Base-by-base conservation (phyloP, 2,113 vertebrate species). In the Apteryx mantelli region DNA sequence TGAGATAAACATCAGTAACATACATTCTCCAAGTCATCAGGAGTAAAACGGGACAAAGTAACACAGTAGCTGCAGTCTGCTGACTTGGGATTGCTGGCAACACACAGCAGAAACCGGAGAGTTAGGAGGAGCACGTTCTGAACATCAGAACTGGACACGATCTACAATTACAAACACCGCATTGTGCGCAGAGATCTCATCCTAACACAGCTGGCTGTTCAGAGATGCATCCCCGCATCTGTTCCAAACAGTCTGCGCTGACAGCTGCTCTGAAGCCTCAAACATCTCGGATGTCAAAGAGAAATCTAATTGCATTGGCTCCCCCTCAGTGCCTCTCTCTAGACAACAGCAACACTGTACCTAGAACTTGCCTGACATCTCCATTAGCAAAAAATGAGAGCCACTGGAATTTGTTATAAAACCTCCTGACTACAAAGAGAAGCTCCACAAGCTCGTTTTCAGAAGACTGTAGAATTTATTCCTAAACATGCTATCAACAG, bases 231-330 rank as follows among this genome's bases (percentile, higher is more conserved):
- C n/a, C 42, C 85, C 77, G 53, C 88, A 68, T 64, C 95, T 96
- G 88, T 42, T 95, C 42, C 90, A 44, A n/a, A 26, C 89, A 88
- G 91, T 79, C 70, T 80, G 82, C 24, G 6, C 79, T 34, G 63
- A 36, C 95, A 97, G 93, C 91, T 95, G 92, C 87, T 91, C 44
- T 34, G 61, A 48, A 68, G 65, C 69, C 88, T 81, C 69, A 34
- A 8, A 63, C 52, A 71, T 17, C 18, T 8, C 30, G 25, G 26
- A 46, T 74, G 64, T 22, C 58, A 58, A 18, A 50, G 30, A 94
- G 15, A 65, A 80, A 89, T 5, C 18, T 12, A 79, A 64, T 30
- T 66, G 81, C 42, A 30, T 12, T 26, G 60, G 19, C 36, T 53
- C 24, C 38, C 34, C 52, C 7, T 3, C 36, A 5, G 82, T 34